Evolutionary conservation across 2,797 vertebrate genomes (phyloP).

Genomic region (Microchirus variegatus): DNA sequence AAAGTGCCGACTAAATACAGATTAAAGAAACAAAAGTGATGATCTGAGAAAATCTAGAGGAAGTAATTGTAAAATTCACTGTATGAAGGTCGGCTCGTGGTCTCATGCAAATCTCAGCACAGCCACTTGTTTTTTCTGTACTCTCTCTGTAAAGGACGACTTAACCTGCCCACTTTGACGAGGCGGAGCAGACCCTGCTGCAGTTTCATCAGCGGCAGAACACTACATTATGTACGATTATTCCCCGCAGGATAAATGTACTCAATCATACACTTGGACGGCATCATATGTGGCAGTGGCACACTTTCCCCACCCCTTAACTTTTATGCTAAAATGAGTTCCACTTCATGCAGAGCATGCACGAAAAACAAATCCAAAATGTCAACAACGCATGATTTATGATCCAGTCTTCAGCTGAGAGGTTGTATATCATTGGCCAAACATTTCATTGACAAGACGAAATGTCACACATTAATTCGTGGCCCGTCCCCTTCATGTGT

Average conservation of each 20-base stretch:
- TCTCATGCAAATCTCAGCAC: conserved; percentile 49
- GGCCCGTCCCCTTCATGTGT: conserved; percentile 19
- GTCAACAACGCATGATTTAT: conserved; percentile 68
- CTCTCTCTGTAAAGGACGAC: conserved; percentile 41
- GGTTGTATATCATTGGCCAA: conserved; percentile 56
- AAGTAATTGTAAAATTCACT: too few species aligned
- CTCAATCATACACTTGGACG: conserved; percentile 64
- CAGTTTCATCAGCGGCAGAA: conserved; percentile 24
- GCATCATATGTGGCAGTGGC: conserved; percentile 43
- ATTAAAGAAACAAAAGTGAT: neutral
- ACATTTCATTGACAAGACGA: conserved; percentile 60
- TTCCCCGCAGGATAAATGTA: conserved; percentile 49
- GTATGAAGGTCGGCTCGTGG: too few species aligned
- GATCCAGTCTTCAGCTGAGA: conserved; percentile 29
- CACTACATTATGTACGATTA: conserved; percentile 50
- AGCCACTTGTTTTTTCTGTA: conserved; percentile 28
- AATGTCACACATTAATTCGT: conserved; percentile 69
- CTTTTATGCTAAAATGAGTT: conserved; percentile 49
- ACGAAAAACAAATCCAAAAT: conserved; percentile 62
- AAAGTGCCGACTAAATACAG: conserved; percentile 15
- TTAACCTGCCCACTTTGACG: conserved; percentile 43
- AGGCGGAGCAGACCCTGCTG: conserved; percentile 33
- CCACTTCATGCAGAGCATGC: conserved; percentile 53
- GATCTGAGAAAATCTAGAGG: neutral
- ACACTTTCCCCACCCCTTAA: conserved; percentile 23